phyloP scores from a whole-genome alignment of 1,140 invertebrate species.

The Pseudomyrmex concolor region DNA sequence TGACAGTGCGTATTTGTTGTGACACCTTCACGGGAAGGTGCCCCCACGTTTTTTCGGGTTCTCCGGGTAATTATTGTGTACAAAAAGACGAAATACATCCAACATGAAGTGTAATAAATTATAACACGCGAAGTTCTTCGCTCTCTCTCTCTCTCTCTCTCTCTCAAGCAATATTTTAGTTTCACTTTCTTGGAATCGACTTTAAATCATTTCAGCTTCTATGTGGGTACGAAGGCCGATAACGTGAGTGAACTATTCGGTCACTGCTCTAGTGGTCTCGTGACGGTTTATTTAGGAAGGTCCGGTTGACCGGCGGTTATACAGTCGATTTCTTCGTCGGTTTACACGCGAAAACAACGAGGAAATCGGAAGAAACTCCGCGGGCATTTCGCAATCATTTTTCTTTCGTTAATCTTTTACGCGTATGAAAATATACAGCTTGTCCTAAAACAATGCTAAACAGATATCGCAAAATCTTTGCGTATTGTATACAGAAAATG shows the following conservation, averaged over 20 bases:
- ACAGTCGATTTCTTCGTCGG: conserved; percentile 61
- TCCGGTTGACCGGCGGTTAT: conserved; percentile 58
- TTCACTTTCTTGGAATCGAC: neutral
- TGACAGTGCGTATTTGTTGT: conserved; percentile 68
- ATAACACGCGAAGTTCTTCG: neutral
- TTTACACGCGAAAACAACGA: conserved; percentile 33
- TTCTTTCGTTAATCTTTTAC: neutral
- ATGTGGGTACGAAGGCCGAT: neutral
- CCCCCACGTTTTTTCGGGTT: conserved; percentile 34
- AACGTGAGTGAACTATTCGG: conserved; percentile 43
- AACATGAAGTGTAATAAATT: neutral
- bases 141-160: too few species aligned
- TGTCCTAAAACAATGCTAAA: too few species aligned
- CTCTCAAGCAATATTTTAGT: neutral
- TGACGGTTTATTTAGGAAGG: conserved; percentile 68
- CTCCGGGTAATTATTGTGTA: conserved; percentile 26
- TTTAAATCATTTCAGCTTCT: neutral
- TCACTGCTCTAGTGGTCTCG: conserved; percentile 39
- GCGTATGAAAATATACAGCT: neutral
- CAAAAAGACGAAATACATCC: conserved; percentile 51
- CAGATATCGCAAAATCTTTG: too few species aligned
- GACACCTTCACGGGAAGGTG: conserved; percentile 5
- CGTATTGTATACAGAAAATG: too few species aligned
- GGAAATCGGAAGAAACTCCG: neutral
- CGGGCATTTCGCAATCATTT: neutral